phyloP scores from a whole-genome alignment of 2,888 invertebrate genomes.

The Omphaloscelis lunosa region DNA sequence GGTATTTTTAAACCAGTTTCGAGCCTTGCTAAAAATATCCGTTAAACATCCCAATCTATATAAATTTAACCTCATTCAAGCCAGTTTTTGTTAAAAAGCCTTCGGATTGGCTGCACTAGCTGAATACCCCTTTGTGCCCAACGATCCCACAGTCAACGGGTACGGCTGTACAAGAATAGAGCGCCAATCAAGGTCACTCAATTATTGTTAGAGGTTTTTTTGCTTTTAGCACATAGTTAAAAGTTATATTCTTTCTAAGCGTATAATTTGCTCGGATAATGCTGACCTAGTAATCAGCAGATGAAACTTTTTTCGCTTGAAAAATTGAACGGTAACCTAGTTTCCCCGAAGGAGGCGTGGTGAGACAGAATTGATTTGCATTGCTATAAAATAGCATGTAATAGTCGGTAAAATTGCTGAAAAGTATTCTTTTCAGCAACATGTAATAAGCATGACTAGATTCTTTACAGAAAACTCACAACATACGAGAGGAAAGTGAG shows the following conservation, averaged over 20 bases:
- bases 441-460: not conserved
- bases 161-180: slow-evolving; percentile 63
- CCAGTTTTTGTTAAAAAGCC: slow-evolving; percentile 52
- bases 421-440: slow-evolving; percentile 20
- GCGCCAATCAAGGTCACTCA: slow-evolving; percentile 65
- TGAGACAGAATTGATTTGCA: slow-evolving; percentile 20
- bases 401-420: slow-evolving; percentile 7
- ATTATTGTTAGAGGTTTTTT: slow-evolving; percentile 54
- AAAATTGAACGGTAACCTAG: slow-evolving; percentile 45
- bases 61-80: slow-evolving; percentile 24
- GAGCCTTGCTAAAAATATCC: not conserved
- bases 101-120: slow-evolving; percentile 54
- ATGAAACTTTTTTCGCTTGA: slow-evolving; percentile 35
- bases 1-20: no score
- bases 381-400: slow-evolving; percentile 10
- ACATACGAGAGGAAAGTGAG: not conserved
- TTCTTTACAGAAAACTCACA: not conserved
- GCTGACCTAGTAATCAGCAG: slow-evolving; percentile 41
- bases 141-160: slow-evolving; percentile 64
- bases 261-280: slow-evolving; percentile 43
- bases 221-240: slow-evolving; percentile 38
- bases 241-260: slow-evolving; percentile 31
- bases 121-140: slow-evolving; percentile 64
- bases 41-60: slow-evolving; percentile 23
- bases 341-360: slow-evolving; percentile 31